Percentiles rank a stretch among this genome's conserved stretches.
Conservation (phyloP, 2,113 vertebrate species). For the Pampusana beccarii region DNA sequence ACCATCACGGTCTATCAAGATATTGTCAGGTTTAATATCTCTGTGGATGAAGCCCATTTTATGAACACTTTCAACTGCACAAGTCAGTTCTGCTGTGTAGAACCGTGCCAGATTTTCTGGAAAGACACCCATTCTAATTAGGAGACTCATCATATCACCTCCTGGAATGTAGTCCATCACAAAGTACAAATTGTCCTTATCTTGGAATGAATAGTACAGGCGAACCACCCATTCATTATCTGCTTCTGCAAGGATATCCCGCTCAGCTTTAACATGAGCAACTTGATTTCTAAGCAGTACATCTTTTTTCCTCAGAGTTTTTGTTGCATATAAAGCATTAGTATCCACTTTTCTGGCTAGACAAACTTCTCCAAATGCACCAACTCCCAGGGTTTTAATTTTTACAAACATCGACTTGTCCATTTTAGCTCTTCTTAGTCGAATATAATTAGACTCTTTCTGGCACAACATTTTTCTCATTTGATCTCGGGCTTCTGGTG, state of each 20-base stretch:
- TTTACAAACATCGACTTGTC: slow-evolving; percentile 98
- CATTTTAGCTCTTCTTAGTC: slow-evolving; percentile 98
- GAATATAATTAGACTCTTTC: slow-evolving; percentile 98
- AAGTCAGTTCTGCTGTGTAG: slow-evolving; percentile 96
- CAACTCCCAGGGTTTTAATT: slow-evolving; percentile 96
- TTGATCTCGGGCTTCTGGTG: slow-evolving; percentile 95
- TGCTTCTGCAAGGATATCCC: slow-evolving; percentile 97
- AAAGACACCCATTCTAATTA: slow-evolving; percentile 96
- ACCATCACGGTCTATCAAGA: slow-evolving; percentile 96
- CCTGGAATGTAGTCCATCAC: slow-evolving; percentile 99
- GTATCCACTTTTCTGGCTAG: slow-evolving; percentile 96
- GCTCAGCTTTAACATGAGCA: slow-evolving; percentile 96
- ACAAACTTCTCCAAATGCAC: slow-evolving; percentile 97
- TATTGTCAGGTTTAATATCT: slow-evolving; percentile 99
- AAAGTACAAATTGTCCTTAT: slow-evolving; percentile 97
- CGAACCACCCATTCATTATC: slow-evolving; percentile 99
- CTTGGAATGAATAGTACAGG: slow-evolving; percentile 98
- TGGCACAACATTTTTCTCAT: slow-evolving; percentile 99
- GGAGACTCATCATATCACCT: slow-evolving; percentile 99
- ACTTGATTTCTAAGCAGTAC: slow-evolving; percentile 97
- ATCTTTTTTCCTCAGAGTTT: slow-evolving; percentile 98
- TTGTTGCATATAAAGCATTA: slow-evolving; percentile 96
- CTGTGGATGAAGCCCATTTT: slow-evolving; percentile 99
- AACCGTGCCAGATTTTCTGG: slow-evolving; percentile 95
- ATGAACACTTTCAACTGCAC: slow-evolving; percentile 97